Evolutionary conservation across 1,140 invertebrate genomes (phyloP), one percentile per base, ranked within the genome.

Genomic region (Macrocentrus cingulum): DNA sequence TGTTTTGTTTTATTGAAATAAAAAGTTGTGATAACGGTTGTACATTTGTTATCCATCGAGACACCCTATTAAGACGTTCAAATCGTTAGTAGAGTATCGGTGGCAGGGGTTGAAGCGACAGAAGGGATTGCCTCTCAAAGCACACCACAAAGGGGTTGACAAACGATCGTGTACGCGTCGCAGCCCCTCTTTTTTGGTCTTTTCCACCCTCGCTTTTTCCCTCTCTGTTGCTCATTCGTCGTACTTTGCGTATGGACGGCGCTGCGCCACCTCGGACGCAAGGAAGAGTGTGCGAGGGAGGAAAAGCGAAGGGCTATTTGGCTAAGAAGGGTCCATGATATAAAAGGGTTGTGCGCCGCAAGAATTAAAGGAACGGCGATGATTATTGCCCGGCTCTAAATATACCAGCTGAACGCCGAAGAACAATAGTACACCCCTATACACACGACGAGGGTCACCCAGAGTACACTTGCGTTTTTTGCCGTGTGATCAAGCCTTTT

Each of bases 351-450:
- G 66, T 60, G 61, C n/a, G n/a, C 49, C 59, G 61, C 16, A 22
- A 19, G 64, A 72, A 72, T 74, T 72, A 70, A 67, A 72, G 65
- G 65, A 61, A 41, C 18, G 34, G 58, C 61, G 66, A 74, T 72
- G 68, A 74, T 69, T 64, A 60, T 61, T 44, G 57, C 62, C 41
- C 39, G 9, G 44, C 44, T 46, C 19, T 22, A 49, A 49, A n/a
- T 49, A 15, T 8, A 9, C 15, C 48, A 59, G 50, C 29, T 36
- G 44, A 39, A 54, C 60, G 54, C 39, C 25, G 19, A 44, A 18
- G 53, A 46, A 63, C 53, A 63, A 66, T 66, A 56, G 44, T 56
- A 50, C 42, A 59, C 46, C 16, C 55, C 32, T n/a, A n/a, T n/a
- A n/a, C n/a, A n/a, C 51, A 25, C 3, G 50, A 49, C 46, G 39